Conservation (phyloP, 2,113 vertebrate genomes). For the Apistogramma diplotaenia region DNA sequence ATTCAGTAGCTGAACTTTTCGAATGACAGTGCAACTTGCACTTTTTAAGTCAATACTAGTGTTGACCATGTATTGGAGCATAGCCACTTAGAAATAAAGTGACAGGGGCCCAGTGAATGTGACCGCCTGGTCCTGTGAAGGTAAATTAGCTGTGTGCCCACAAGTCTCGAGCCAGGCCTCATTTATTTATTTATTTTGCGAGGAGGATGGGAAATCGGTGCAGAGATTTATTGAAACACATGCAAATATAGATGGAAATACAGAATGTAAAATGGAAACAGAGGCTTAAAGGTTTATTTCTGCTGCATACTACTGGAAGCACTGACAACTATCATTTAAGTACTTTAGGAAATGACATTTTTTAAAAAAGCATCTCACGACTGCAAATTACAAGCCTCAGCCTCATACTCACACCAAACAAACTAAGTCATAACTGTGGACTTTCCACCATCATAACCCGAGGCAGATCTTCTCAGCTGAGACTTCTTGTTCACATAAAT, state of each 20-base stretch:
- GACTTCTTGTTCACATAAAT: background rate
- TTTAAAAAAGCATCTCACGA: background rate
- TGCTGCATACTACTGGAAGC: background rate
- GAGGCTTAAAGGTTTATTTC: background rate
- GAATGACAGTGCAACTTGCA: slow-evolving; percentile 34
- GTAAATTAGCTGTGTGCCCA: background rate
- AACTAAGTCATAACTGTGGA: background rate
- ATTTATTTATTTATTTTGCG: background rate
- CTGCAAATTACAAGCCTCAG: background rate
- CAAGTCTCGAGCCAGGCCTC: background rate
- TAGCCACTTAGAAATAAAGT: background rate
- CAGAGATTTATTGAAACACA: background rate
- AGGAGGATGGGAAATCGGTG: background rate
- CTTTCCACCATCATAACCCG: background rate
- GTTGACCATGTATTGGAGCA: slow-evolving; percentile 24
- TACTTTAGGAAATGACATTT: background rate
- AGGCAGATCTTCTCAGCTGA: background rate
- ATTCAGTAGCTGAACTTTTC: slow-evolving; percentile 13
- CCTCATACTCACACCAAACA: background rate
- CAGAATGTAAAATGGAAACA: background rate
- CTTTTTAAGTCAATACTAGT: slow-evolving; percentile 17
- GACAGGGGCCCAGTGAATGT: background rate
- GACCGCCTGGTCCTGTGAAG: slow-evolving; percentile 14
- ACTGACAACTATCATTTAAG: background rate
- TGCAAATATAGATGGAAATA: background rate